A percentile compares a stretch with the other conserved stretches of the same genome.
These are phyloP conservation scores for Myopa testacea DNA, from an alignment of 2,888 invertebrate species.

Conservation along the genomic window DNA sequence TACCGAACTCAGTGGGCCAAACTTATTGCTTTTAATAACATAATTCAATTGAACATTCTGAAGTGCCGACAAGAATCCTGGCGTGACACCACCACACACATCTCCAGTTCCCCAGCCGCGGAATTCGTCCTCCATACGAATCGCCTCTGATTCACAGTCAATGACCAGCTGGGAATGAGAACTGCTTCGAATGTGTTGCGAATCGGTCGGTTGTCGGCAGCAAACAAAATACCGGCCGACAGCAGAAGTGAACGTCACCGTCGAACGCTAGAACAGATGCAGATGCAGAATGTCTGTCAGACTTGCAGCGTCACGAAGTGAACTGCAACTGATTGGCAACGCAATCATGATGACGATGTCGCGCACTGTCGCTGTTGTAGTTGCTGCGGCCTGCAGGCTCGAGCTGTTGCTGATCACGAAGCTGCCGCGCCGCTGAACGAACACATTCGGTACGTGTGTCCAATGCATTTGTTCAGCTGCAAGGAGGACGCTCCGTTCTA, in stretches of 20 bases:
- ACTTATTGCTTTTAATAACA: too few relatives aligned
- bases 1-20: too few relatives aligned
- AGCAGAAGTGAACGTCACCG: conserved; percentile 16
- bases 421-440: conserved; percentile 19
- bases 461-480: conserved; percentile 28
- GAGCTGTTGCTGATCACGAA: neutral
- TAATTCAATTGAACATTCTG: too few relatives aligned
- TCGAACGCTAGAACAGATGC: conserved; percentile 33
- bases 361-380: neutral
- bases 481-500: neutral
- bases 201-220: too few relatives aligned
- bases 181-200: too few relatives aligned
- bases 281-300: conserved; percentile 53
- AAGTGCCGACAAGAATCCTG: too few relatives aligned
- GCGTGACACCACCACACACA: too few relatives aligned
- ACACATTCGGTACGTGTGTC: conserved; percentile 19
- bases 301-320: conserved; percentile 63
- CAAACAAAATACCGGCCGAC: too few relatives aligned
- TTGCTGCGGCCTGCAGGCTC: neutral
- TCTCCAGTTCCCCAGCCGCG: too few relatives aligned
- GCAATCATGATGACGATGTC: conserved; percentile 28
- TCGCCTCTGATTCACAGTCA: too few relatives aligned
- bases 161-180: too few relatives aligned
- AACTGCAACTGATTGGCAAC: conserved; percentile 56
- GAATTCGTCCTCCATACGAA: too few relatives aligned